phyloP scores from a whole-genome alignment of 1,140 invertebrate species.

The Rhyacophila brunnea region DNA sequence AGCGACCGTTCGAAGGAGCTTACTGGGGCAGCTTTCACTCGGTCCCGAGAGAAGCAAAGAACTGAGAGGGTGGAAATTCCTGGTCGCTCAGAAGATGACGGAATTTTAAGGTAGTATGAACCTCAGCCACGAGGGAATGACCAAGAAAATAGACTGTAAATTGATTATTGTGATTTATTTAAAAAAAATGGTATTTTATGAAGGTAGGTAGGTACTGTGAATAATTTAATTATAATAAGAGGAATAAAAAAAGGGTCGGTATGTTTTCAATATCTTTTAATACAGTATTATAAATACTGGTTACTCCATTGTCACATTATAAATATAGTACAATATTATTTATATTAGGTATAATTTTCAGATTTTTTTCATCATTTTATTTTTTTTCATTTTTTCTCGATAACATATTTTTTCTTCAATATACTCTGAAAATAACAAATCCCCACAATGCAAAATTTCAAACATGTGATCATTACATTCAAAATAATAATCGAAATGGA shows the following conservation, averaged over 20 bases:
- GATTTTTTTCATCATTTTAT: constrained; percentile 24
- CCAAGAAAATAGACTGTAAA: too few relatives aligned
- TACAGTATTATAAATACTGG: constrained; percentile 39
- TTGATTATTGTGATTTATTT: too few relatives aligned
- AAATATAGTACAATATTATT: constrained; percentile 39
- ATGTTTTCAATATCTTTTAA: constrained; percentile 35
- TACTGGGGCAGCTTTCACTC: too few relatives aligned
- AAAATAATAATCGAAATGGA: background rate
- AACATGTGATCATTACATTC: background rate
- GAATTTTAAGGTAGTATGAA: too few relatives aligned
- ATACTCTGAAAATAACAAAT: constrained; percentile 35
- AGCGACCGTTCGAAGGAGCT: background rate
- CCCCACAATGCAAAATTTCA: constrained; percentile 20
- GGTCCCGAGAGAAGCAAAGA: too few relatives aligned
- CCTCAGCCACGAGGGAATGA: too few relatives aligned
- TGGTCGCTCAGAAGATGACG: too few relatives aligned
- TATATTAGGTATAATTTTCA: constrained; percentile 33
- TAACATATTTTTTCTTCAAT: constrained; percentile 34
- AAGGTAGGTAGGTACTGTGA: too few relatives aligned
- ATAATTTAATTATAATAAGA: too few relatives aligned
- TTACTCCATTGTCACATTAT: constrained; percentile 38
- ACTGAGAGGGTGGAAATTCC: too few relatives aligned
- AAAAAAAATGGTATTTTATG: too few relatives aligned
- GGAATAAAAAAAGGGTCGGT: background rate
- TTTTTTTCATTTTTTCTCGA: constrained; percentile 24